Evolutionary conservation across 2,797 vertebrate species (phyloP), one percentile per base, ranked within the genome.

Genomic region (Tinamus major): DNA sequence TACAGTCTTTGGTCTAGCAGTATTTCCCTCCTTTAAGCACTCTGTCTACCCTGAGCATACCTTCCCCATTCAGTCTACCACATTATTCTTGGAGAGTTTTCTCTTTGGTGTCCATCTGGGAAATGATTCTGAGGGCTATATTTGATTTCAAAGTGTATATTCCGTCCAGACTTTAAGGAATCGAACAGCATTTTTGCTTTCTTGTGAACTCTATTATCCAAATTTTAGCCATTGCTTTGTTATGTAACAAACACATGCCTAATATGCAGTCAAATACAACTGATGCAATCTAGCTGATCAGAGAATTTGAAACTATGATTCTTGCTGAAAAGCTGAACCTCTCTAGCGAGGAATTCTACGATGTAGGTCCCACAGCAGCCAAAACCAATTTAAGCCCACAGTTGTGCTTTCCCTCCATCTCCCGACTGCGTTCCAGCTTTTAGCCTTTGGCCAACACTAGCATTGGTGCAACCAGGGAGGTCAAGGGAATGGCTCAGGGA

Each of bases 21-120:
- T 15, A 8, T 71, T 87, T 75, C 82, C 79, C 68, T 75, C 49
- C 46, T 85, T 82, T 83, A 94, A 87, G 51, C 44, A 79, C 23
- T 2, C 39, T 62, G 29, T 68, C 68, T 48, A 64, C 49, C 70
- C 53, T 24, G 3, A 33, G 18, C 5, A 23, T 58, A 55, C 61
- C 85, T 78, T n/a, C 78, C n/a, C 13, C 33, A 41, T 71, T 71
- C 49, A 58, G 23, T 49, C 14, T 75, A 69, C 75, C 14, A 11
- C 0, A 0, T 33, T 17, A 23, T 51, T 71, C 41, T 58, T 64
- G 56, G 10, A 77, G 90, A 64, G 39, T n/a, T 58, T 11, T 93
- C 1, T 0, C 35, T 80, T 86, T 62, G 42, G 61, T 49, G 75
- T 3, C 41, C 74, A 13, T 31, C 53, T 13, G 24, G 27, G 85